Evolutionary conservation across 2,113 vertebrate genomes (phyloP), one percentile per base, ranked within the genome.

Genomic region (Osmerus mordax): DNA sequence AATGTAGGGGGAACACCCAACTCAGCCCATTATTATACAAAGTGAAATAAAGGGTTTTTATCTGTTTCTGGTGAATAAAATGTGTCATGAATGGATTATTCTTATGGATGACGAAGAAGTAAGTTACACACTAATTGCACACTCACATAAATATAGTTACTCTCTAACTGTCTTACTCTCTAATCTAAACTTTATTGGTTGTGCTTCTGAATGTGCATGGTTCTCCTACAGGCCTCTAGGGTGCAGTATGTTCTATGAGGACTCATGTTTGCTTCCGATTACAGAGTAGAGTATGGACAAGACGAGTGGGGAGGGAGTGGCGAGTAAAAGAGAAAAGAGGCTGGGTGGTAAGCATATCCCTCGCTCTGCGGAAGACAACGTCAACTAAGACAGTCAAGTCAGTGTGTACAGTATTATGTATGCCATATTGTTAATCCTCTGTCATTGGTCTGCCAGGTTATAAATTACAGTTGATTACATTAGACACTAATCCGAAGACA

Each of bases 11-110:
- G 62, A 2, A 71, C 78, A 79, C 79, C 73, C 76, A 70, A 61
- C 79, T 84, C 81, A 78, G 83, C 85, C 83, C 32, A 78, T 86
- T n/a, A 78, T 87, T 76, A 85, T 82, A 85, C 83, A 83, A 79
- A 65, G 72, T 86, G 61, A 89, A 93, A 91, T 92, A 92, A 92
- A 93, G 84, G 87, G 89, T 91, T 91, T 92, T 93, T 91, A 92
- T 85, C 87, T 84, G 88, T 91, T 83, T 88, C 74, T 82, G 81
- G 70, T 84, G 83, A 77, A 70, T 55, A 60, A 64, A 23, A 32
- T 18, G 28, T 79, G 70, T 88, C 76, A 41, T 83, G 16, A 78
- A 53, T 84, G 70, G 69, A 18, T 82, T 0, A 72, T 82, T 80
- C 6, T 53, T 81, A 70, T 47, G 73, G 53, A 13, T 16, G 19